A percentile compares a stretch with the other conserved stretches of the same genome.
Evolutionary conservation across 2,888 invertebrate genomes (phyloP).

Genomic region (Heliothis peltigera): DNA sequence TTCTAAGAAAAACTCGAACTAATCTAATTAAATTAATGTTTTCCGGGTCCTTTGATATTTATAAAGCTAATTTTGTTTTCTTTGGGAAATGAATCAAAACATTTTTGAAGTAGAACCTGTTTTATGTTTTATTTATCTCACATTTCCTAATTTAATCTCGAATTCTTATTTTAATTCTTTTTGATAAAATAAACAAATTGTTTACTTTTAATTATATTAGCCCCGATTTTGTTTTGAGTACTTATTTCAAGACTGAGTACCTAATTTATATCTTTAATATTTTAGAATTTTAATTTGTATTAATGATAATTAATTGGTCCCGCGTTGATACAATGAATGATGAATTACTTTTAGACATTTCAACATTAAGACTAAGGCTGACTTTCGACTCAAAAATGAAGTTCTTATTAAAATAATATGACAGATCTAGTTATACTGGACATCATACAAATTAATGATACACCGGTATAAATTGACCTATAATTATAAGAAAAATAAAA

Average conservation of each 20-base stretch:
- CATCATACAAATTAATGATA: fast-evolving
- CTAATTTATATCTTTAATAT: neutral
- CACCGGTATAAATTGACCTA: slow-evolving; percentile 9
- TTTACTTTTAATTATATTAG: slow-evolving; percentile 5
- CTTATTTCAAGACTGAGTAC: neutral
- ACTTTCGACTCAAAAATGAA: slow-evolving; percentile 2
- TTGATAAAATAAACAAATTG: slow-evolving; percentile 6
- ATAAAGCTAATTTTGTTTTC: slow-evolving; percentile 37
- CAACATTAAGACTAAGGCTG: neutral
- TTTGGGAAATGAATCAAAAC: slow-evolving; percentile 23
- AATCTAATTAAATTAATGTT: slow-evolving; percentile 35
- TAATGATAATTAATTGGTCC: neutral
- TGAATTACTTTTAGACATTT: slow-evolving; percentile 8
- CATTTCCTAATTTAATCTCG: slow-evolving; percentile 11
- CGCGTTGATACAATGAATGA: neutral
- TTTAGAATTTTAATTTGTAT: neutral
- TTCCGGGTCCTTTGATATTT: slow-evolving; percentile 15
- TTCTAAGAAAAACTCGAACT: slow-evolving; percentile 9
- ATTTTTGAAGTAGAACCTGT: slow-evolving; percentile 2
- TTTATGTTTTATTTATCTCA: slow-evolving; percentile 2
- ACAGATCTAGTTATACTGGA: slow-evolving; percentile 14
- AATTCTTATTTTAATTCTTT: neutral
- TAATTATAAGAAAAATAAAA: slow-evolving; percentile 8
- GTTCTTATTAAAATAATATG: neutral
- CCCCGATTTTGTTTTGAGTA: neutral